These are phyloP conservation scores for Micropoecilia bifurca DNA, from an alignment of 2,797 vertebrate genomes.

Conservation along the genomic window DNA sequence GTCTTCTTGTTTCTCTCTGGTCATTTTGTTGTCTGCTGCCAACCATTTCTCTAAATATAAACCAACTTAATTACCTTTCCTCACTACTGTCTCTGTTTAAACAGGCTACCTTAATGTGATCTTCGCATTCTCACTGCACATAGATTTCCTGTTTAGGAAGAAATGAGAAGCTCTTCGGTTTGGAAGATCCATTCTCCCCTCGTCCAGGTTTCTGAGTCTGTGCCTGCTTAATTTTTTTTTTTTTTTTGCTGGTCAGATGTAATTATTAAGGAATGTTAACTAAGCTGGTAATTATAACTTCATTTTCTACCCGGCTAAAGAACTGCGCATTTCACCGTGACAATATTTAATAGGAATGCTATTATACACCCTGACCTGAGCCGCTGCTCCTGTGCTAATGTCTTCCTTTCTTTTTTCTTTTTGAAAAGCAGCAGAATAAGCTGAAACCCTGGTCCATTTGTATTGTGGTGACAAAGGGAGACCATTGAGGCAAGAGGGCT, in stretches of 20 bases:
- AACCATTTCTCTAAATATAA: conserved; percentile 71
- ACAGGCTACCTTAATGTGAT: conserved; percentile 57
- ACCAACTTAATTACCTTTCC: conserved; percentile 66
- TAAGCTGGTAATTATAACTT: neutral
- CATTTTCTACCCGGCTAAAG: conserved; percentile 22
- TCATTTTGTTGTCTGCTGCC: conserved; percentile 50
- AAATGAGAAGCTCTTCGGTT: conserved; percentile 25
- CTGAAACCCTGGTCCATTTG: conserved; percentile 85
- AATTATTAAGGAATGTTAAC: neutral
- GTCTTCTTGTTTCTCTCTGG: conserved; percentile 33
- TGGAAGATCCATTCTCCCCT: conserved; percentile 1
- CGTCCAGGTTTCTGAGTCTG: conserved; percentile 20
- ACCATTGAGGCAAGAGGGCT: conserved; percentile 69
- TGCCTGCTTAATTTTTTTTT: neutral
- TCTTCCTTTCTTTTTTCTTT: conserved; percentile 82
- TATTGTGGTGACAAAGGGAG: conserved; percentile 80
- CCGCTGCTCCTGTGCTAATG: conserved; percentile 78
- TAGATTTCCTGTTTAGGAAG: conserved; percentile 65
- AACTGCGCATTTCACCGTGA: conserved; percentile 48
- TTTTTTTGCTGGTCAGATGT: neutral
- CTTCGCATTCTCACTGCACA: conserved; percentile 57
- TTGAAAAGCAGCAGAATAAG: conserved; percentile 85
- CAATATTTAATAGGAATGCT: conserved; percentile 62
- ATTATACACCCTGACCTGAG: conserved; percentile 71
- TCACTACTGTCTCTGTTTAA: conserved; percentile 68